A percentile compares a stretch with the other conserved stretches of the same genome.
These are phyloP conservation scores for Pterocles gutturalis DNA, from an alignment of 2,113 vertebrate genomes.

Conservation along the genomic window DNA sequence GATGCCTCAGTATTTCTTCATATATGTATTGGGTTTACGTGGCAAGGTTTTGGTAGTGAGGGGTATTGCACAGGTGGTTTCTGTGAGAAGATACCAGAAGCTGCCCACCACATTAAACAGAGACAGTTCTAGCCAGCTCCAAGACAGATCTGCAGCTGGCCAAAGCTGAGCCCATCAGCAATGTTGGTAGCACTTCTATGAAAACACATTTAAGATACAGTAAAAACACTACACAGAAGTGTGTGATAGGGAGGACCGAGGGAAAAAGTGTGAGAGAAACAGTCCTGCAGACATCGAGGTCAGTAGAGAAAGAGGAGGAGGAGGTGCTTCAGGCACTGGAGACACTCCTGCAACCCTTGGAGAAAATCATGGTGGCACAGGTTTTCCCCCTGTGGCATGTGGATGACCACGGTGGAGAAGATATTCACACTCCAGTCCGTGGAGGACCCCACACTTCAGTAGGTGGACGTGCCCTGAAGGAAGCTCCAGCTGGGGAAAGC, in stretches of 20 bases:
- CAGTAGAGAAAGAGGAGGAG: background rate
- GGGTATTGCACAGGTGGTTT: background rate
- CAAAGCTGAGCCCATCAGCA: background rate
- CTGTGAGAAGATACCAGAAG: background rate
- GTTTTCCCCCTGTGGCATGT: background rate
- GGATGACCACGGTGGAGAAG: background rate
- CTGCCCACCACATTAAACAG: background rate
- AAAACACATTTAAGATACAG: background rate
- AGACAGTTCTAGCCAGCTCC: background rate
- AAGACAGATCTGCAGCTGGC: background rate
- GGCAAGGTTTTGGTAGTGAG: background rate
- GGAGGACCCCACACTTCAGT: rapidly evolving
- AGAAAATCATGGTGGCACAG: background rate
- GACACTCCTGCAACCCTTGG: background rate
- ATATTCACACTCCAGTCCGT: rapidly evolving
- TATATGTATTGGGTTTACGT: background rate
- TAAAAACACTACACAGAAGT: background rate
- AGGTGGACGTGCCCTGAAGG: background rate
- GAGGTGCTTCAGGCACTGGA: background rate
- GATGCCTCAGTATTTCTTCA: background rate
- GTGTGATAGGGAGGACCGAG: background rate
- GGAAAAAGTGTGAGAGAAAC: background rate
- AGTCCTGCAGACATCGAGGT: background rate
- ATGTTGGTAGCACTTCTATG: rapidly evolving
- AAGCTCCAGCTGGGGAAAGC: background rate